These are phyloP conservation scores for Drosophila parvula DNA, from an alignment of 1,140 invertebrate genomes.

Conservation along the genomic window DNA sequence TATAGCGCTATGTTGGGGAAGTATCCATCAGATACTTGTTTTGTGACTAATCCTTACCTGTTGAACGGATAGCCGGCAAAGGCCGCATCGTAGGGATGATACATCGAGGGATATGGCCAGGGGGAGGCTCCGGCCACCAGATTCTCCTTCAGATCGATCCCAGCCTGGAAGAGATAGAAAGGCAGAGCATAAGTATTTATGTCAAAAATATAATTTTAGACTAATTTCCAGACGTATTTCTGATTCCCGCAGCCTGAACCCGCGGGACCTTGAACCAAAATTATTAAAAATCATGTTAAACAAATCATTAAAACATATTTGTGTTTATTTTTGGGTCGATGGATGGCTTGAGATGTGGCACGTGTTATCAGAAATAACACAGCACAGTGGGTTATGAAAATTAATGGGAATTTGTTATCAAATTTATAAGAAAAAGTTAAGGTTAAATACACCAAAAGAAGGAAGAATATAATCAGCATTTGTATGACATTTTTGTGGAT, in stretches of 20 bases:
- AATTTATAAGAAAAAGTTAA: no score
- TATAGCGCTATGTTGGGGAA: conserved; percentile 82
- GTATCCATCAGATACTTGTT: conserved; percentile 35
- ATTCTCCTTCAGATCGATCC: conserved; percentile 94
- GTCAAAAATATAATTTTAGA: conserved; percentile 22
- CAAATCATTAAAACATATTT: conserved; percentile 78
- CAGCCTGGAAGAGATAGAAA: conserved; percentile 79
- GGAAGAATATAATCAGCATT: background rate
- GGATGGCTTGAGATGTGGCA: conserved; percentile 19
- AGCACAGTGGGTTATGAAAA: background rate
- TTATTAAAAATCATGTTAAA: conserved; percentile 82
- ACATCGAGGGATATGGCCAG: conserved; percentile 94
- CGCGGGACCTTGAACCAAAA: conserved; percentile 77
- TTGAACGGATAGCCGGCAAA: conserved; percentile 96
- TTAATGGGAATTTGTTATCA: background rate
- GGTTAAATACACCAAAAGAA: no score
- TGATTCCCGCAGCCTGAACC: conserved; percentile 35
- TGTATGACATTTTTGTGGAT: background rate
- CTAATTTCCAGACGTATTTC: conserved; percentile 34
- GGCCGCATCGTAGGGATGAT: conserved; percentile 94
- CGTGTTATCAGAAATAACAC: conserved; percentile 40
- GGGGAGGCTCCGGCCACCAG: conserved; percentile 91
- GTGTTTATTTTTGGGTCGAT: conserved; percentile 29
- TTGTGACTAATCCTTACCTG: conserved; percentile 89
- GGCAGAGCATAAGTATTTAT: conserved; percentile 11